These are phyloP conservation scores for Podarcis cretensis DNA, from an alignment of 2,113 vertebrate species.

Conservation along the genomic window DNA sequence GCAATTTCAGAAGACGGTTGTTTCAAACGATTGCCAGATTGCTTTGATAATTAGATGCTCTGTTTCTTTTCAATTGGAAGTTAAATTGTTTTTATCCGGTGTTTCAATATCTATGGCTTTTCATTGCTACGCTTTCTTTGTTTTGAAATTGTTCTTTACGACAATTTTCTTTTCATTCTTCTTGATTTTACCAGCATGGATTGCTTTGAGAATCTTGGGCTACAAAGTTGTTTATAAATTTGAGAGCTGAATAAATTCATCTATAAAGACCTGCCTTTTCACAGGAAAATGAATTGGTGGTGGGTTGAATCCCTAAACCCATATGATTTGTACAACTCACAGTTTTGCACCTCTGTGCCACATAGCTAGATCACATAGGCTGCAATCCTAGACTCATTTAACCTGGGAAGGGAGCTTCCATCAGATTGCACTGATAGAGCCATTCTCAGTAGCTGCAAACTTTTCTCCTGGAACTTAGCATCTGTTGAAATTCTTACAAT, in stretches of 20 bases:
- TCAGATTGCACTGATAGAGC: neutral
- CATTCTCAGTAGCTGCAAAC: neutral
- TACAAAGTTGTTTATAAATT: neutral
- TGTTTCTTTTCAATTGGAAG: neutral
- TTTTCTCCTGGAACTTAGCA: neutral
- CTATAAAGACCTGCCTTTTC: neutral
- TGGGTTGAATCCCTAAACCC: neutral
- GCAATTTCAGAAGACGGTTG: too few relatives aligned
- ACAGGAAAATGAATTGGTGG: neutral
- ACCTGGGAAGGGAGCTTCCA: too few relatives aligned
- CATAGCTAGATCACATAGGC: neutral
- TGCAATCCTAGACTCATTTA: too few relatives aligned
- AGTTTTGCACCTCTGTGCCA: neutral
- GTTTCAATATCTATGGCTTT: neutral
- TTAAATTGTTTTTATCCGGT: neutral
- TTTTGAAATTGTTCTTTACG: neutral
- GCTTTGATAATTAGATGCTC: too few relatives aligned
- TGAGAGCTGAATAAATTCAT: neutral
- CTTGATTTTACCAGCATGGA: neutral
- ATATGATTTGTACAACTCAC: neutral
- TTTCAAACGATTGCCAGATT: neutral
- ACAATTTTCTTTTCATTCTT: neutral
- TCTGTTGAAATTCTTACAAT: neutral
- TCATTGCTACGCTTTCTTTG: neutral
- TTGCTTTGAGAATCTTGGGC: neutral